These are phyloP conservation scores for Diabrotica undecimpunctata DNA, from an alignment of 1,140 invertebrate genomes.

Conservation along the genomic window DNA sequence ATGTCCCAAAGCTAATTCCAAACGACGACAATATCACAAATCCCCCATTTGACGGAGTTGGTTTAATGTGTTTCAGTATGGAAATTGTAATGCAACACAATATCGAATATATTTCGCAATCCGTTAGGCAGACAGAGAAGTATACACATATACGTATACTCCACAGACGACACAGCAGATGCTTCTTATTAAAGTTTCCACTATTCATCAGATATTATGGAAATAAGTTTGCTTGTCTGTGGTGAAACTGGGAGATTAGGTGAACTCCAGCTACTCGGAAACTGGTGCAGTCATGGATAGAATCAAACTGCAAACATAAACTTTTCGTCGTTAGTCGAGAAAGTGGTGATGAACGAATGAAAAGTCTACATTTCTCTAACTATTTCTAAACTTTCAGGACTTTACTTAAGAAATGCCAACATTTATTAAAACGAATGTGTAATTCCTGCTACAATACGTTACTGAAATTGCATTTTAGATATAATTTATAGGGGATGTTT, in stretches of 20 bases:
- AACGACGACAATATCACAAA: neutral
- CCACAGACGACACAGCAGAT: constrained; percentile 13
- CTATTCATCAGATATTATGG: constrained; percentile 29
- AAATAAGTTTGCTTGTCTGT: constrained; percentile 26
- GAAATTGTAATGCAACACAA: constrained; percentile 13
- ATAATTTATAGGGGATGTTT: too few species aligned
- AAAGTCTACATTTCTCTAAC: neutral
- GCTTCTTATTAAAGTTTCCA: constrained; percentile 27
- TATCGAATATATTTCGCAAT: constrained; percentile 12
- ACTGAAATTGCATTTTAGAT: too few species aligned
- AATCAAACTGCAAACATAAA: neutral
- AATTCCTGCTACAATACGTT: too few species aligned
- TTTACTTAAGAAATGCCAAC: too few species aligned
- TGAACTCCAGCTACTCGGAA: neutral
- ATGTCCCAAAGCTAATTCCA: neutral
- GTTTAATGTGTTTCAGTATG: constrained; percentile 13
- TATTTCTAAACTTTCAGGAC: too few species aligned
- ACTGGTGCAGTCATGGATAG: neutral
- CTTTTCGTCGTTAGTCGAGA: neutral
- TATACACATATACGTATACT: neutral
- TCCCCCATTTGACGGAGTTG: neutral
- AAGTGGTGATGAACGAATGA: constrained; percentile 4
- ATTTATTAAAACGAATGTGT: too few species aligned
- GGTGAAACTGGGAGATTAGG: constrained; percentile 28
- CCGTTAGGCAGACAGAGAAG: neutral